These are phyloP conservation scores for Pyxicephalus adspersus DNA, from an alignment of 2,113 vertebrate genomes.

Conservation along the genomic window DNA sequence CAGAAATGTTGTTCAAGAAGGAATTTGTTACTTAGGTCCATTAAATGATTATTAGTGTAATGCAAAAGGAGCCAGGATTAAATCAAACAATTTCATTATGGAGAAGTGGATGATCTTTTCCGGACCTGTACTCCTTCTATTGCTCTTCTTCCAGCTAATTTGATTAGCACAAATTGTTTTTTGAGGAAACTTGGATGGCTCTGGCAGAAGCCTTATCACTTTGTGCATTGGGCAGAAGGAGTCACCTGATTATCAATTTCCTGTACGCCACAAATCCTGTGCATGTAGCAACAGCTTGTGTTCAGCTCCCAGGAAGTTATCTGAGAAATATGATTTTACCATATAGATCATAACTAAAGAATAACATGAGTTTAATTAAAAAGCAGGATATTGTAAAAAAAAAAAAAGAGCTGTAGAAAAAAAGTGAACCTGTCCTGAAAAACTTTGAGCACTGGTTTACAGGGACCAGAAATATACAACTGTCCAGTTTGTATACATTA, in stretches of 20 bases:
- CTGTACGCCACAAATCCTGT: background rate
- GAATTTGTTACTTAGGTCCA: slow-evolving; percentile 34
- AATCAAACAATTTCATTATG: slow-evolving; percentile 32
- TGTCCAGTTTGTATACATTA: no score
- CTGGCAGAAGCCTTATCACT: background rate
- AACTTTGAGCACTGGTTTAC: no score
- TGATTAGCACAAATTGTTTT: slow-evolving; percentile 36
- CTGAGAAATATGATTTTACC: background rate
- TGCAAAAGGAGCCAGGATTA: slow-evolving; percentile 26
- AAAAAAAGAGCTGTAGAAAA: no score
- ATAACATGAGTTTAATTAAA: no score
- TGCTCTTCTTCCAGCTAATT: slow-evolving; percentile 24
- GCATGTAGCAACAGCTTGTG: background rate
- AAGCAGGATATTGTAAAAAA: no score
- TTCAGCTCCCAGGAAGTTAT: background rate
- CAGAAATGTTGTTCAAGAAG: slow-evolving; percentile 29
- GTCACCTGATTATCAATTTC: slow-evolving; percentile 4
- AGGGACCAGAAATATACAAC: no score
- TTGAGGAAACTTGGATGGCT: background rate
- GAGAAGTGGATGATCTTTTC: slow-evolving; percentile 13
- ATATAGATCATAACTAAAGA: background rate
- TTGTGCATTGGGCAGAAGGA: background rate
- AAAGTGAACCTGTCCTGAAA: no score
- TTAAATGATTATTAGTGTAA: slow-evolving; percentile 40
- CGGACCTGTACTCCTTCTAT: slow-evolving; percentile 3